These are phyloP conservation scores for Cantharis lateralis DNA, from an alignment of 2,888 invertebrate species.

Conservation along the genomic window DNA sequence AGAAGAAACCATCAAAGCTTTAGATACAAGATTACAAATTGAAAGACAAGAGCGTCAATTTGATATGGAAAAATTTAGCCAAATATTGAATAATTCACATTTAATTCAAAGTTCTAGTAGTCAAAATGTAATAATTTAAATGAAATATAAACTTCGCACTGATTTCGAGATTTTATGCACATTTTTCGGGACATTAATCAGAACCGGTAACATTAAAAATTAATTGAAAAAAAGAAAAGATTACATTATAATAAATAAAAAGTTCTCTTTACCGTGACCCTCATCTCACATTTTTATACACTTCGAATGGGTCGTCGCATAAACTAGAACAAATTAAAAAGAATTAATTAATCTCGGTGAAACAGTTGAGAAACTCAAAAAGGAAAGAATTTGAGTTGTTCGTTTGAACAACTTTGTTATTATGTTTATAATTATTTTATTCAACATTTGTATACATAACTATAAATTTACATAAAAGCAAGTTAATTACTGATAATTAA, in stretches of 20 bases:
- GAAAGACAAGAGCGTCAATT: slow-evolving; percentile 66
- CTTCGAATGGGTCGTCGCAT: too few species aligned
- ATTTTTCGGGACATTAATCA: too few species aligned
- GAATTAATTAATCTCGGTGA: too few species aligned
- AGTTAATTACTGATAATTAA: slow-evolving; percentile 31
- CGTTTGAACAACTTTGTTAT: background rate
- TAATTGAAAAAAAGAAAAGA: too few species aligned
- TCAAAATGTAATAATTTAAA: background rate
- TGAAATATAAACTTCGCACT: too few species aligned
- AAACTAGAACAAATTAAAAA: too few species aligned
- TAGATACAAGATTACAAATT: slow-evolving; percentile 66
- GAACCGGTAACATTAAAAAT: too few species aligned
- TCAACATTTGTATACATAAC: slow-evolving; percentile 41
- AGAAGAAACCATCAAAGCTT: slow-evolving; percentile 68
- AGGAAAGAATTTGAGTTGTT: background rate
- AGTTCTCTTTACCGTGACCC: too few species aligned
- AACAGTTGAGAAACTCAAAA: too few species aligned
- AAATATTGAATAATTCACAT: slow-evolving; percentile 41
- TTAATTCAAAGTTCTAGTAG: background rate
- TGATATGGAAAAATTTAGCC: slow-evolving; percentile 60
- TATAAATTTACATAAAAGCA: slow-evolving; percentile 42
- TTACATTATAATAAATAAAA: too few species aligned
- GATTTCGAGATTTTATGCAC: too few species aligned
- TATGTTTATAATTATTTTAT: slow-evolving; percentile 35
- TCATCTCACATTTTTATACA: too few species aligned